These are phyloP conservation scores for Chrysochloris asiatica DNA, from an alignment of 2,113 vertebrate genomes.

Conservation along the genomic window DNA sequence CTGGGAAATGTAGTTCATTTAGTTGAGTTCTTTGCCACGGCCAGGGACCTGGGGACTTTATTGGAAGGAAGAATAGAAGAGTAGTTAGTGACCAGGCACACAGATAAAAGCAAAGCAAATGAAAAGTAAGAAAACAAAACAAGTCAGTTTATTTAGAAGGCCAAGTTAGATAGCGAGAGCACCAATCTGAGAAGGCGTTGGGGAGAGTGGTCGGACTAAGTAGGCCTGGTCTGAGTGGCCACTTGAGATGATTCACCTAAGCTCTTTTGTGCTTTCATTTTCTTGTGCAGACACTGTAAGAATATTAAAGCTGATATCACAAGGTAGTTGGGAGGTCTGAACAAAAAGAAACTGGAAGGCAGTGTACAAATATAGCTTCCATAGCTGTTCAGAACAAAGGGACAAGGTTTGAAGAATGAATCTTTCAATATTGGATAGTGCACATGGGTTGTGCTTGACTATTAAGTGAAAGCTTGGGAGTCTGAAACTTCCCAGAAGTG, in stretches of 20 bases:
- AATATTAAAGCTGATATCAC: neutral
- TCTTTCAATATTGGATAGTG: too few species aligned
- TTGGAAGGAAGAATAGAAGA: neutral
- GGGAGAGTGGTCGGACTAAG: rapidly evolving
- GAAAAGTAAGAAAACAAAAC: neutral
- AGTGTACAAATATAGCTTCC: neutral
- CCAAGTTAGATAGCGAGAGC: too few species aligned
- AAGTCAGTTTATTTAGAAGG: neutral
- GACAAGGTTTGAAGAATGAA: neutral
- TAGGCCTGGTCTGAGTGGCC: neutral
- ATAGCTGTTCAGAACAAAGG: neutral
- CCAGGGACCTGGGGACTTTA: neutral
- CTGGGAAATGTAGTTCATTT: neutral
- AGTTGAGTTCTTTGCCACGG: neutral
- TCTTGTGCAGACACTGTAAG: neutral
- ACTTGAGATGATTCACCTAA: neutral
- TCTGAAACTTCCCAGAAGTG: neutral
- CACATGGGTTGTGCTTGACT: neutral
- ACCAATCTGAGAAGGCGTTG: rapidly evolving
- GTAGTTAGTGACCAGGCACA: too few species aligned
- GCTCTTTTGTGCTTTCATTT: neutral
- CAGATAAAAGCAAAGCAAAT: neutral
- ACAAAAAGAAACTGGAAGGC: neutral
- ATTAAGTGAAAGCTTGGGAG: neutral
- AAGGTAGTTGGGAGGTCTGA: neutral